Base-by-base conservation (phyloP, 2,888 invertebrate species). In the Timandra comae region DNA sequence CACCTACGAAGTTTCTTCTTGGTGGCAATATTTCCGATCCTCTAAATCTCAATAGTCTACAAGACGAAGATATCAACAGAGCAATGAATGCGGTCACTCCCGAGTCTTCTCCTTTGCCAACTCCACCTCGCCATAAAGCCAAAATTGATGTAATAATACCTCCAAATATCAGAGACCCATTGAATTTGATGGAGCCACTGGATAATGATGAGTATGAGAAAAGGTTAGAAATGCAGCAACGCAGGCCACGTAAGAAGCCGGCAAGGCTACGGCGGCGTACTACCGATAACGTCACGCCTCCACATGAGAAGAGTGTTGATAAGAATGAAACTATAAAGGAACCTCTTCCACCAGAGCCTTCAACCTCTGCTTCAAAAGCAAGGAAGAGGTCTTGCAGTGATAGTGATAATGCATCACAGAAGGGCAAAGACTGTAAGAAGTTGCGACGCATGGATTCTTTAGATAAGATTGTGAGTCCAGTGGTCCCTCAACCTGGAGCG, bases 21-120 rank as follows among this genome's bases (percentile, higher is more conserved):
- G 98, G 98, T 26, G 98, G 98, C 5, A 98, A 96, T 73, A 97
- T 97, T 49, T 93, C 93, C 49, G 98, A 98, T 86, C 98, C 98
- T 0, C 79, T 98, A 27, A 98, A 98, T 81, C 79, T 98, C 40
- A 96, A 95, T 63, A 96, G 97, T 63, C 87, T 98, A 55, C 95
- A 92, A 74, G 92, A 93, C 67, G 93, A 93, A 65, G 92, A 92
- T 52, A 86, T 91, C 10, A 91, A 91, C 56, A 87, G 92, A 49
- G 92, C 92, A 4, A 92, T 94, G 88, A 95, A 95, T 77, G 93
- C 93, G n/a, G 92, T 93, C 0, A 97, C 97, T 8, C 97, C 97
- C 31, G 93, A 95, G 61, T 95, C 96, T 16, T 97, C 97, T 36
- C 98, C 98, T 0, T 75, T 96, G 62, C 93, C 95, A 32, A 93